Conservation (phyloP, 2,888 invertebrate genomes). For the Drosophila barbarae region DNA sequence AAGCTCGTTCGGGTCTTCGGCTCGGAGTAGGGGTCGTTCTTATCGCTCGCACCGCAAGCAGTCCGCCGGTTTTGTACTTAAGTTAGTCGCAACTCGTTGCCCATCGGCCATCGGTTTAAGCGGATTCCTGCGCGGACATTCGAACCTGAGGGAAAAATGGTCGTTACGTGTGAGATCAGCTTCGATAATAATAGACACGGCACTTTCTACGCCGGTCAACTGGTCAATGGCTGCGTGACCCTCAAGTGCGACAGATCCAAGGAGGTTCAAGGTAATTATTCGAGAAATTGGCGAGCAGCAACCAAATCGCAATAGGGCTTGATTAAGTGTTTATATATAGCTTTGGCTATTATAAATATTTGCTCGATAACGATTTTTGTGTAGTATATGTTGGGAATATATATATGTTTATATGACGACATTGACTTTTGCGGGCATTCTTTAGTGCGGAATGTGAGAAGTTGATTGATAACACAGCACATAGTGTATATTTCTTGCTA, state of each 20-base stretch:
- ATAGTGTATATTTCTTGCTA: neutral
- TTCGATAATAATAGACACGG: conserved; percentile 77
- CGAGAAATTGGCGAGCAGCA: neutral
- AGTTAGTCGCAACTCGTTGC: conserved; percentile 51
- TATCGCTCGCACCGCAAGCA: conserved; percentile 45
- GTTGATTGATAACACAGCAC: conserved; percentile 44
- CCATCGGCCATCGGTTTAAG: conserved; percentile 29
- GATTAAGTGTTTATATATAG: conserved; percentile 3
- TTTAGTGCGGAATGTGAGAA: conserved; percentile 50
- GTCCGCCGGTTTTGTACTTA: conserved; percentile 35
- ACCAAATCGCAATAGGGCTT: conserved; percentile 6
- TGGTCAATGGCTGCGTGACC: conserved; percentile 70
- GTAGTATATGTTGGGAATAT: conserved; percentile 27
- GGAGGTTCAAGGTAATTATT: conserved; percentile 73
- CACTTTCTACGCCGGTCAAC: conserved; percentile 78
- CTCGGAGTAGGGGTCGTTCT: conserved; percentile 30
- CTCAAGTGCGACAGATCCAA: conserved; percentile 70
- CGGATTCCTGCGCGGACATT: conserved; percentile 14
- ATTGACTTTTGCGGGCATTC: conserved; percentile 49
- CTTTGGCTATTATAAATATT: conserved; percentile 51
- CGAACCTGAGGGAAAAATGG: conserved; percentile 61
- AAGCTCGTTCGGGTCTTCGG: conserved; percentile 30
- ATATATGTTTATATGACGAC: conserved; percentile 57
- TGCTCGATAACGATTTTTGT: conserved; percentile 48
- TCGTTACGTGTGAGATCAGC: conserved; percentile 76